Evolutionary conservation across 1,140 invertebrate species (phyloP).

Genomic region (Wasmannia auropunctata): DNA sequence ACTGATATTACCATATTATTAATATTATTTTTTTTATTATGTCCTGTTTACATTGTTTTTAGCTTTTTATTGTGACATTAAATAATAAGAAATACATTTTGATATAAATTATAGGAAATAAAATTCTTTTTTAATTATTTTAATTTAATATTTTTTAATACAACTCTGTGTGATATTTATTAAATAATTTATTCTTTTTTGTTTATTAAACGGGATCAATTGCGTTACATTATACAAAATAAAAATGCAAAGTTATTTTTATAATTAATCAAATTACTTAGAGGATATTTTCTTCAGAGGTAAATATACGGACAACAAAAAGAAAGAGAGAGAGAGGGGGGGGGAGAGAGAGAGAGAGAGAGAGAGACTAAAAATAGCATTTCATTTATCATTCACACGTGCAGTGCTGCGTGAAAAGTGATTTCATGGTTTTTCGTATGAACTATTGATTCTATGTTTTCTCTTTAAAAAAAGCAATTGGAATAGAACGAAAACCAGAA

Average conservation of each 20-base stretch:
- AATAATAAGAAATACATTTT: background rate
- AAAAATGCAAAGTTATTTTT: background rate
- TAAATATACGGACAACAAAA: background rate
- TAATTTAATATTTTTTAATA: background rate
- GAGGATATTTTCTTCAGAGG: background rate
- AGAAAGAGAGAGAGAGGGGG: background rate
- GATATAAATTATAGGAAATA: background rate
- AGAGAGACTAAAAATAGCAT: background rate
- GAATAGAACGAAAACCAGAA: background rate
- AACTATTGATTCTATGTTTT: background rate
- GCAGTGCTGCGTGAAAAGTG: background rate
- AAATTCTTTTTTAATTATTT: background rate
- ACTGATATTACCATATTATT: background rate
- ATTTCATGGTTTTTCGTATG: background rate
- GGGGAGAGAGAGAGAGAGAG: too few relatives aligned
- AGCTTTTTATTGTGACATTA: background rate
- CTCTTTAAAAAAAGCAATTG: background rate
- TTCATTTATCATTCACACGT: constrained; percentile 3
- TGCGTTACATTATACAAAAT: background rate
- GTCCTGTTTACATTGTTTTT: background rate
- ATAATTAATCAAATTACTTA: background rate
- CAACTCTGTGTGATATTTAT: background rate
- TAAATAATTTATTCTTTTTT: background rate
- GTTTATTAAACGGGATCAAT: background rate
- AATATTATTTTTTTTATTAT: background rate